phyloP scores from a whole-genome alignment of 1,140 invertebrate species.

The Galleria mellonella region DNA sequence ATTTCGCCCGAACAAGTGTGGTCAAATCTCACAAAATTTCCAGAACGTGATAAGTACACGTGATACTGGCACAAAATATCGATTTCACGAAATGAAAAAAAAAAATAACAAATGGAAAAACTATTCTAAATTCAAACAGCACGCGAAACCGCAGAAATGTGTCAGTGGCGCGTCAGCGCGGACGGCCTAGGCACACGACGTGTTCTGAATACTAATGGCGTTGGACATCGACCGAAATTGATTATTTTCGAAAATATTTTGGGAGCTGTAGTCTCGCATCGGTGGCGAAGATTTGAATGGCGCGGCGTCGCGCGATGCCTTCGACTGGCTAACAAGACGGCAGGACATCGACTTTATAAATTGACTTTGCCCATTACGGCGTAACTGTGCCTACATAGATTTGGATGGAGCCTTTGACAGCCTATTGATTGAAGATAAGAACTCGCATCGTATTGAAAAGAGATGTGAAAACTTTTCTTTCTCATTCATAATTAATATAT shows the following conservation, averaged over 20 bases:
- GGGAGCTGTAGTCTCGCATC: conserved; percentile 38
- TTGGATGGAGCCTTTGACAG: conserved; percentile 18
- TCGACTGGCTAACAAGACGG: conserved; percentile 52
- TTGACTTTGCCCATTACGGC: conserved; percentile 53
- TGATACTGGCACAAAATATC: conserved; percentile 36
- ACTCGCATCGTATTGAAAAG: conserved; percentile 2
- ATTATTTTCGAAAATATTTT: conserved; percentile 49
- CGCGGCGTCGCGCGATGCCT: conserved; percentile 41
- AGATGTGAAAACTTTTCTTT: background rate
- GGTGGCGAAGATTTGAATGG: conserved; percentile 47
- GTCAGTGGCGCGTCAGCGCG: conserved; percentile 64
- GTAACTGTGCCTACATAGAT: conserved; percentile 46
- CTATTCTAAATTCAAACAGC: conserved; percentile 68
- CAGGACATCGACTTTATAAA: conserved; percentile 71
- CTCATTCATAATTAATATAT: too few species aligned
- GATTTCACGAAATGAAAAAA: conserved; percentile 46
- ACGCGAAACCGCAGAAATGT: conserved; percentile 64
- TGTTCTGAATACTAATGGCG: conserved; percentile 43
- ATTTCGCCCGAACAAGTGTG: conserved; percentile 21
- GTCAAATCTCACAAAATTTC: conserved; percentile 25
- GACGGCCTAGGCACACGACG: conserved; percentile 57
- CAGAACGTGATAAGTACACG: conserved; percentile 32
- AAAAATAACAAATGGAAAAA: conserved; percentile 39
- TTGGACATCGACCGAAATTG: conserved; percentile 30
- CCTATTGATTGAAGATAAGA: background rate